A percentile compares a stretch with the other conserved stretches of the same genome.
Conservation (phyloP, 2,113 vertebrate species). For the Nesogale talazaci region DNA sequence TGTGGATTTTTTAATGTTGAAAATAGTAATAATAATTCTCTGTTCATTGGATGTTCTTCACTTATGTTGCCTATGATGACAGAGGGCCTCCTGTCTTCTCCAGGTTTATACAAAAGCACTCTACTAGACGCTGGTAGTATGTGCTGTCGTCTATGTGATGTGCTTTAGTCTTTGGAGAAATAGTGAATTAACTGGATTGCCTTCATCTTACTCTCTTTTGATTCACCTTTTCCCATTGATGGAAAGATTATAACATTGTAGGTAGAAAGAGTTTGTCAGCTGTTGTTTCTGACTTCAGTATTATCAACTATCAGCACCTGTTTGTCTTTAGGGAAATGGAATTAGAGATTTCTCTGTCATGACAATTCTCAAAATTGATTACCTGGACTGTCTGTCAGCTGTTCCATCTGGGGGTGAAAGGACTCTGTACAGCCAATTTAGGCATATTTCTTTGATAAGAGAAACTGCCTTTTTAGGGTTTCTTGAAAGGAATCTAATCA, state of each 20-base stretch:
- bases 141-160: neutral
- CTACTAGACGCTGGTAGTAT: neutral
- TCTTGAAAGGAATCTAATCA: neutral
- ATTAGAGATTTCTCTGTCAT: neutral
- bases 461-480: neutral
- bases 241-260: neutral
- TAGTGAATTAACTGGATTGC: neutral
- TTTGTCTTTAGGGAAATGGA: neutral
- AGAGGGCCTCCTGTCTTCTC: neutral
- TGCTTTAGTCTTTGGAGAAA: neutral
- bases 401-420: neutral
- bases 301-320: neutral
- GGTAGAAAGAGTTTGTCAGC: neutral
- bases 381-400: neutral
- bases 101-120: neutral
- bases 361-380: slow-evolving; percentile 24
- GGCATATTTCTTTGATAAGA: slow-evolving; percentile 17
- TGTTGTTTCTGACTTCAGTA: neutral
- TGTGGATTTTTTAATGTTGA: neutral
- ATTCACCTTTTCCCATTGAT: neutral
- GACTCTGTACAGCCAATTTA: neutral
- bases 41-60: slow-evolving; percentile 12
- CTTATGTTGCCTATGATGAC: neutral
- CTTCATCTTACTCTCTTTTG: slow-evolving; percentile 26
- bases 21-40: neutral